Evolutionary conservation across 2,113 vertebrate species (phyloP), one percentile per base, ranked within the genome.

Genomic region (Cololabis saira): DNA sequence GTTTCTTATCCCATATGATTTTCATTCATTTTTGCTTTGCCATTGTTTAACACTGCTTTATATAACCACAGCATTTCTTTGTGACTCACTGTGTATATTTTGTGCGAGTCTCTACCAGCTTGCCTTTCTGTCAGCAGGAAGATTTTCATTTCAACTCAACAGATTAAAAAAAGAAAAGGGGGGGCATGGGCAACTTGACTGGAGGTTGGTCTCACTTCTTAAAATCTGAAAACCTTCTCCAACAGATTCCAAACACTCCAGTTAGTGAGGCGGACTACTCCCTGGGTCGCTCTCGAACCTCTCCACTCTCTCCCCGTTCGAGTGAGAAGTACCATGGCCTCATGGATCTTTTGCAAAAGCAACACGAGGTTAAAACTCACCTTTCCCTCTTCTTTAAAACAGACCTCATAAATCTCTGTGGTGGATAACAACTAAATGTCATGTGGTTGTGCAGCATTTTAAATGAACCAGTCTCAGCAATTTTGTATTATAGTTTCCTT

Each of bases 211-310:
- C n/a, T n/a, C n/a, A n/a, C n/a, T n/a, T n/a, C n/a, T 27, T 47
- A n/a, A 18, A 13, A 19, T 51, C 11, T 55, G 17, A 15, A n/a
- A 5, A 1, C 6, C 40, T 49, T 48, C 1, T 58, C 16, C 12
- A 16, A 12, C 74, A 98, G 96, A 93, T 98, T 37, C 96, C 96
- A 0, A 86, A 78, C 0, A 78, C 90, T 30, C 96, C 96, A 0
- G 69, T 94, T 56, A 92, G 92, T 65, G 95, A 95, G 67, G 94
- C 95, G 0, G 95, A 96, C 40, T 98, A 95, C n/a, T 70, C 85
- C 1, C 87, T 98, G 16, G 73, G 87, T 68, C 93, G 90, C 66
- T 90, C 92, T 0, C 91, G 94, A 0, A 86, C 92, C n/a, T 92
- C 92, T 0, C 90, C 81, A 1, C 50, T 92, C 21, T 92, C 95